These are phyloP conservation scores for Galbula dea DNA, from an alignment of 2,113 vertebrate genomes.

Conservation along the genomic window DNA sequence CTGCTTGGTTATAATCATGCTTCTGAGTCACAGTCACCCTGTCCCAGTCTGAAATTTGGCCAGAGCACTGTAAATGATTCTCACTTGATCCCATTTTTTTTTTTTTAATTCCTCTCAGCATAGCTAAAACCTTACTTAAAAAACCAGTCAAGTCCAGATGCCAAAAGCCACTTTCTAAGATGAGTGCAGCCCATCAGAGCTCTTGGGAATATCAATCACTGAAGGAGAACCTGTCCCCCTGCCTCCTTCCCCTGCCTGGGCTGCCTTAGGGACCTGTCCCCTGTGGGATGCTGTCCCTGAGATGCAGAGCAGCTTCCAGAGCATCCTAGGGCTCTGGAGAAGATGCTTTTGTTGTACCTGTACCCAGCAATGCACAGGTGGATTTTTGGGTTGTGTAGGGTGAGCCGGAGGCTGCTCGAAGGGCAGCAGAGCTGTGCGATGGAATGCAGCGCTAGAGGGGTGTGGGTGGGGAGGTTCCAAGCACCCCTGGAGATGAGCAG, in stretches of 20 bases:
- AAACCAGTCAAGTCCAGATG: background rate
- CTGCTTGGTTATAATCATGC: background rate
- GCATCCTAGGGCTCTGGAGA: fast-evolving
- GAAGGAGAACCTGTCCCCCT: background rate
- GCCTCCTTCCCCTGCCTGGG: background rate
- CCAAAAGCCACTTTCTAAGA: slow-evolving; percentile 29
- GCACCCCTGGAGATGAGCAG: background rate
- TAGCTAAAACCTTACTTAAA: background rate
- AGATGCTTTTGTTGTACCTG: background rate
- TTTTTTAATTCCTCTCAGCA: background rate
- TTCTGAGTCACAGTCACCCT: slow-evolving; percentile 45
- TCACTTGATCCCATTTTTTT: background rate
- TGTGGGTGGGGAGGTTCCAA: background rate
- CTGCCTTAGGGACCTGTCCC: background rate
- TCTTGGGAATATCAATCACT: background rate
- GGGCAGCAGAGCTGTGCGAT: fast-evolving
- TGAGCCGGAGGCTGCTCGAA: background rate
- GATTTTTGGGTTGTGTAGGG: background rate
- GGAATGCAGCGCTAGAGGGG: background rate
- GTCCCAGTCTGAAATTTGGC: slow-evolving; percentile 22
- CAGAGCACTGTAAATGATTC: background rate
- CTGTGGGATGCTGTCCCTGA: background rate
- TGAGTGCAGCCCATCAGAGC: background rate
- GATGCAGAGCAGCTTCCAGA: background rate
- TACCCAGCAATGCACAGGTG: fast-evolving